phyloP scores from a whole-genome alignment of 2,113 vertebrate genomes.

The Telmatochromis sp. region DNA sequence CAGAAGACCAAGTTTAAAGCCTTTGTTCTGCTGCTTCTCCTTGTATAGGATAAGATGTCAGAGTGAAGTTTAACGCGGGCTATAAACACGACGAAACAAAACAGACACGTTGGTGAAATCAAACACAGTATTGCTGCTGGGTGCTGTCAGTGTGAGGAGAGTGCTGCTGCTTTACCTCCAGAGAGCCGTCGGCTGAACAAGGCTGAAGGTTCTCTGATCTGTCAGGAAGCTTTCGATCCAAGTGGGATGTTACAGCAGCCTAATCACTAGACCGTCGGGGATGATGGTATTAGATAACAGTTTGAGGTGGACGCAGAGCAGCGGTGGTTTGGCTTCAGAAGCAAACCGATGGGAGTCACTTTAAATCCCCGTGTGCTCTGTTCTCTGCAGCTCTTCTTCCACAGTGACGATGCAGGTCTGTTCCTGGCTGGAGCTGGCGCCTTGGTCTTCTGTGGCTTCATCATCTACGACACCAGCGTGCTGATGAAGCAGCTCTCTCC shows the following conservation, averaged over 20 bases:
- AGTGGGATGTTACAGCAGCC: background rate
- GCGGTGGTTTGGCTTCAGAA: background rate
- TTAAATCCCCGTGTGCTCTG: background rate
- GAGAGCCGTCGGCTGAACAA: fast-evolving
- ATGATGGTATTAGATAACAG: background rate
- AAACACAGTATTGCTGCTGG: background rate
- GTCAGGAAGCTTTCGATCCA: background rate
- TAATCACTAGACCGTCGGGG: fast-evolving
- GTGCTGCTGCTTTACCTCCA: background rate
- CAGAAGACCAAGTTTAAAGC: fast-evolving
- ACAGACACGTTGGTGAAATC: background rate
- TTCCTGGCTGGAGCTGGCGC: constrained; percentile 78
- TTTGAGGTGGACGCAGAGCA: background rate
- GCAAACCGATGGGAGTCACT: fast-evolving
- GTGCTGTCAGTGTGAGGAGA: fast-evolving
- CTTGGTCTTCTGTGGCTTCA: constrained; percentile 93
- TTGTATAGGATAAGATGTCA: background rate
- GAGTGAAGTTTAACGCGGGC: fast-evolving
- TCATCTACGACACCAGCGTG: constrained; percentile 89
- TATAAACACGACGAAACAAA: background rate
- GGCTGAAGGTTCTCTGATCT: background rate
- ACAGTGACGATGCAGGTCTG: constrained; percentile 79
- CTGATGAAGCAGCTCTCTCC: constrained; percentile 93
- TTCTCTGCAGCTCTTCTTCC: constrained; percentile 79
- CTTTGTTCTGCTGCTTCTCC: background rate